These are phyloP conservation scores for Euphysa ruthae DNA, from an alignment of 30 jellyfish, hydroid and myxozoan species.

Conservation along the genomic window DNA sequence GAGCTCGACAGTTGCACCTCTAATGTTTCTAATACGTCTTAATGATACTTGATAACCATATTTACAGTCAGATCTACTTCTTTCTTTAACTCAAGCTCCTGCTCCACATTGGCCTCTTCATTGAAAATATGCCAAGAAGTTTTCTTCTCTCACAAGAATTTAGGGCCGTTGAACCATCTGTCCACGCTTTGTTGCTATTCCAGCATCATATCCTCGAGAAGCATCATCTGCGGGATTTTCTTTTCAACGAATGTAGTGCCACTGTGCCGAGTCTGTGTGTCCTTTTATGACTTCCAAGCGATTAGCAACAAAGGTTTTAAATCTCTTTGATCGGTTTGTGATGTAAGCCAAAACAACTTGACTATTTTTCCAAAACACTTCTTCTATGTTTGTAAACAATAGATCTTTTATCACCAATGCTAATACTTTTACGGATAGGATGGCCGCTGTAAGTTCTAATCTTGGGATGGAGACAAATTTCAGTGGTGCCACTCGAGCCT, in stretches of 20 bases:
- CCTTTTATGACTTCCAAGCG: conserved; percentile 17
- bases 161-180: not conserved
- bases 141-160: not conserved
- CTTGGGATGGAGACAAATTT: conserved; percentile 13
- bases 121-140: not conserved
- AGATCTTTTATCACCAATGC: not conserved
- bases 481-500: conserved; percentile 27
- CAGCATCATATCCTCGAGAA: not conserved
- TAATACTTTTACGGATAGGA: conserved; percentile 2
- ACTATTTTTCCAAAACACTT: conserved; percentile 16
- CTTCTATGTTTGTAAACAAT: not conserved
- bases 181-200: not conserved
- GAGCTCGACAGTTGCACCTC: too few relatives aligned
- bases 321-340: conserved; percentile 14
- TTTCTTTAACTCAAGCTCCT: not conserved
- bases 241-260: conserved; percentile 9
- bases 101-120: not conserved
- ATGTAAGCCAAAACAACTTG: conserved; percentile 7
- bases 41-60: too few relatives aligned
- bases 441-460: conserved; percentile 23
- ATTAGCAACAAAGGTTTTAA: conserved; percentile 24
- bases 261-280: conserved; percentile 3
- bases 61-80: too few relatives aligned
- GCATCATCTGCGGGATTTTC: conserved; percentile 26
- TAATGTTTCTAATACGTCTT: too few relatives aligned